phyloP scores from a whole-genome alignment of 1,140 invertebrate species.

The Lysiphlebus fabarum region DNA sequence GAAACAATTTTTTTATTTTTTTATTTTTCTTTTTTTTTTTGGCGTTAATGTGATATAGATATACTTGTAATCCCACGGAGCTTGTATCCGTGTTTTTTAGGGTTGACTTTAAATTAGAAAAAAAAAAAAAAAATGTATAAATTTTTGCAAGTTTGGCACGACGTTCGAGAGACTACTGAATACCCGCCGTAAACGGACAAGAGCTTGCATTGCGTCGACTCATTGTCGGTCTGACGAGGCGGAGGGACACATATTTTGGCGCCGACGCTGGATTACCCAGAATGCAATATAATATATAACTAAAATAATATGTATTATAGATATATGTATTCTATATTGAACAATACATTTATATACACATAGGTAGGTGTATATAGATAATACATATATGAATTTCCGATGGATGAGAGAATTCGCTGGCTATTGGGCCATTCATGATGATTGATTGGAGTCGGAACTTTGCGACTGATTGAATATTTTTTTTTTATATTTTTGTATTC shows the following conservation, averaged over 20 bases:
- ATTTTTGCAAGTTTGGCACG: slow-evolving; percentile 27
- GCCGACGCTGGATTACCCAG: slow-evolving; percentile 12
- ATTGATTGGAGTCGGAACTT: slow-evolving; percentile 54
- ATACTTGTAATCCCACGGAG: background rate
- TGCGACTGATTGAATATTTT: slow-evolving; percentile 55
- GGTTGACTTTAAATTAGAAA: too few relatives aligned
- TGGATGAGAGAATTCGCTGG: background rate
- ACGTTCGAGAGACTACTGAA: slow-evolving; percentile 54
- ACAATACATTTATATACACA: slow-evolving; percentile 3
- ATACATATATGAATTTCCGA: background rate
- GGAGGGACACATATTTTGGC: slow-evolving; percentile 19
- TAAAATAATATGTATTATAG: background rate
- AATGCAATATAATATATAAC: background rate
- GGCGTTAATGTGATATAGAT: too few relatives aligned
- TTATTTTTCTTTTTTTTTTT: too few relatives aligned
- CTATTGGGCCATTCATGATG: slow-evolving; percentile 31
- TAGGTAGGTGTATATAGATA: slow-evolving; percentile 8
- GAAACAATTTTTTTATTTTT: too few relatives aligned
- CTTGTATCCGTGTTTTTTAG: too few relatives aligned
- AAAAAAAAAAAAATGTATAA: background rate
- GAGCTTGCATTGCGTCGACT: slow-evolving; percentile 53
- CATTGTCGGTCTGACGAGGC: slow-evolving; percentile 42
- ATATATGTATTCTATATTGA: background rate
- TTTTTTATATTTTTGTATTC: slow-evolving; percentile 37
- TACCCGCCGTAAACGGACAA: slow-evolving; percentile 48